Base-by-base conservation (phyloP, 2,888 invertebrate species). In the Latheticus oryzae region DNA sequence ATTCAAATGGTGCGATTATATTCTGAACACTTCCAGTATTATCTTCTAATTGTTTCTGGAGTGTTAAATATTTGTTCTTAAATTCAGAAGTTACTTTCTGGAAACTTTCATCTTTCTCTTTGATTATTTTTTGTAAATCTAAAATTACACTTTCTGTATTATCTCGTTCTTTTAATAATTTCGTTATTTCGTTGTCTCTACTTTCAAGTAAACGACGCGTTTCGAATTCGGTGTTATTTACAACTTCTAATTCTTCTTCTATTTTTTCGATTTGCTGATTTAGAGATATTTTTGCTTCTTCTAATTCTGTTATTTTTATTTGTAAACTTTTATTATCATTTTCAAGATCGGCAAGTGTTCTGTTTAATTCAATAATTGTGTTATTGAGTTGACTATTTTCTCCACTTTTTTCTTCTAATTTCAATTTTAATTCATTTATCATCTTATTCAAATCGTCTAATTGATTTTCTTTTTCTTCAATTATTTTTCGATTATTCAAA, bases 261-360 rank as follows among this genome's bases (percentile, higher is more conserved):
- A 84, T 73, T 59, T 83, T 76, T 58, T 83, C 80, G 16, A 79
- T 78, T 68, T 83, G 82, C 66, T 81, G 82, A 52, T 81, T 80
- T 2, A 85, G 78, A 5, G 81, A 76, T 60, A 79, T 78, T 71
- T 84, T 84, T 9, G 84, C 68, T 70, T 83, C 82, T 11, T 82
- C 79, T 4, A 85, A 77, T 78, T 85, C 82, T 51, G 9, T 16
- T 1, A 58, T 9, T 9, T 32, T 38, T 1, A 8, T 28, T 24
- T 48, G 40, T 1, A 54, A 33, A 15, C 47, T 50, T 64, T 81
- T 80, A 71, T 81, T 82, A 64, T 78, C 80, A 12, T 77, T 75
- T 9, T 47, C 47, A 4, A 48, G 8, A 16, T 73, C 16, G 80
- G 69, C 47, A 81, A 89, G 76, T 60, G 79, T 82, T 30, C 80